These are phyloP conservation scores for Oligia fasciuncula DNA, from an alignment of 2,888 invertebrate genomes.

Conservation along the genomic window DNA sequence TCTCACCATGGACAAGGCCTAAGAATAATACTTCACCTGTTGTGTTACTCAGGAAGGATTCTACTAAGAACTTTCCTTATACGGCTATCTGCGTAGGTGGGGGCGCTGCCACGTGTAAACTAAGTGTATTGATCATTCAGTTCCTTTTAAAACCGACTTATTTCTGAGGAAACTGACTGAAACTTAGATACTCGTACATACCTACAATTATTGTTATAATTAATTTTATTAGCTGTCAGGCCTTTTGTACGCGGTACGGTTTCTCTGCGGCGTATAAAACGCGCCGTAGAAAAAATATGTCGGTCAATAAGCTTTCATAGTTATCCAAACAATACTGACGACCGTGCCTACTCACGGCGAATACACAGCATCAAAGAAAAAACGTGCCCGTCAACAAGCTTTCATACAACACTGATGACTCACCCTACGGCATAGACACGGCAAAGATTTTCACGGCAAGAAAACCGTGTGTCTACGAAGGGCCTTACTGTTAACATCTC, in stretches of 20 bases:
- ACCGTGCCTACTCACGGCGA: no score
- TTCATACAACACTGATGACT: no score
- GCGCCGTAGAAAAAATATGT: no score
- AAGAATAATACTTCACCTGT: constrained; percentile 1
- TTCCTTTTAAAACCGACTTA: background rate
- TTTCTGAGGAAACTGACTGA: background rate
- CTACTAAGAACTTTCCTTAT: background rate
- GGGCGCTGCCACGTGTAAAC: background rate
- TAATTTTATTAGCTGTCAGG: background rate
- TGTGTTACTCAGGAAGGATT: background rate
- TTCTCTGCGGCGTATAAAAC: no score
- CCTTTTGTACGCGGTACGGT: no score
- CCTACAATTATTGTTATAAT: background rate
- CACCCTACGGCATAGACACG: no score
- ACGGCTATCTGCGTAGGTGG: background rate
- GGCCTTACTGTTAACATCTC: background rate
- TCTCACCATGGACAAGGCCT: background rate
- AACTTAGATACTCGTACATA: background rate
- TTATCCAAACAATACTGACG: no score
- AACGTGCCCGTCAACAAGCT: no score
- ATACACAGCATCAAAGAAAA: no score
- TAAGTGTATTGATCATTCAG: background rate
- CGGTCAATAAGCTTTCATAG: no score
- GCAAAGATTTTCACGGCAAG: no score
- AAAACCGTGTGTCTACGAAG: no score